Conservation (phyloP, 1,140 invertebrate species). For the Heterodera schachtii region DNA sequence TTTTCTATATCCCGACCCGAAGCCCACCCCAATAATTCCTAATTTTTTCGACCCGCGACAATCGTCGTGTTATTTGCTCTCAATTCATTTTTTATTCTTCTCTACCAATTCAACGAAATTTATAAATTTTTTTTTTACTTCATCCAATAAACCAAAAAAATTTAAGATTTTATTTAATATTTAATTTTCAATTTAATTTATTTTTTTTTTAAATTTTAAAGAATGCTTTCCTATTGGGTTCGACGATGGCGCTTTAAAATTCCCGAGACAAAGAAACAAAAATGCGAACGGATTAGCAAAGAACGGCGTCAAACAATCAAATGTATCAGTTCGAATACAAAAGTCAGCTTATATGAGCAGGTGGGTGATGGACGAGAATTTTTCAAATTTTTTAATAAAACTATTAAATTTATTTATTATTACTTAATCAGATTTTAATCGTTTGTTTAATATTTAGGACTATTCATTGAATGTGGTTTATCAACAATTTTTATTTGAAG, state of each 20-base stretch:
- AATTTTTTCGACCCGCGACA: no score
- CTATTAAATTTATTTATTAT: background rate
- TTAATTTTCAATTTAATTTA: background rate
- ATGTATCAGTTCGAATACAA: background rate
- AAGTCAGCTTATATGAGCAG: slow-evolving; percentile 24
- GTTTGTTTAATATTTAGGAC: slow-evolving; percentile 69
- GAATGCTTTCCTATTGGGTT: slow-evolving; percentile 46
- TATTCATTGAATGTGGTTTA: slow-evolving; percentile 80
- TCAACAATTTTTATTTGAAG: slow-evolving; percentile 86
- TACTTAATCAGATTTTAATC: background rate
- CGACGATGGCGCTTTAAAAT: slow-evolving; percentile 52
- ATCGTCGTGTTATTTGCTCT: no score
- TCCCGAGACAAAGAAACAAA: slow-evolving; percentile 52
- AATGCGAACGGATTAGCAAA: slow-evolving; percentile 34
- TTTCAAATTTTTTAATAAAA: background rate
- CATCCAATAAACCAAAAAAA: background rate
- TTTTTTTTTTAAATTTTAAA: slow-evolving; percentile 30
- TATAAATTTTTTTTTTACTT: no score
- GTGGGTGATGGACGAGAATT: background rate
- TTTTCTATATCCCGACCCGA: no score
- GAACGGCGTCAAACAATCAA: slow-evolving; percentile 31
- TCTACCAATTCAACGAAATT: no score
- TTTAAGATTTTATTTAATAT: slow-evolving; percentile 14
- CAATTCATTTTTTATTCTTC: no score
- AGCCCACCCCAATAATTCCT: no score